Conservation (phyloP, 1,140 invertebrate species). For the Lucilia sericata region DNA sequence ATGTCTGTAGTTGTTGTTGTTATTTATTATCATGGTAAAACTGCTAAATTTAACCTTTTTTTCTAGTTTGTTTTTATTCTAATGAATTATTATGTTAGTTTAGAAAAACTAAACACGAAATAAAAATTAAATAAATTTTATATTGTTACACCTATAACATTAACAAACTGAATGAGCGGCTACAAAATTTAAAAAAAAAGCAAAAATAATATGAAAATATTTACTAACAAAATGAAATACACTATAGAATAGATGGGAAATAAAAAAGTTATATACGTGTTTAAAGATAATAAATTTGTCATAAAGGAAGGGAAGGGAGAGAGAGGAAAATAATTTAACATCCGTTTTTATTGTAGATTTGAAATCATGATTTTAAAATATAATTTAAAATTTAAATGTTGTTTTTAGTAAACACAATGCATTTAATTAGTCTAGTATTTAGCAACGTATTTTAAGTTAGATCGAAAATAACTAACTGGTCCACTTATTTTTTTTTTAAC, state of each 20-base stretch:
- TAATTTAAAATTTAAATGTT: too few species aligned
- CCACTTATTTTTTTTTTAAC: too few species aligned
- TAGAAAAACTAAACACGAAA: neutral
- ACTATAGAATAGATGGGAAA: neutral
- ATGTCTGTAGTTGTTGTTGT: neutral
- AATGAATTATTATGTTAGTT: neutral
- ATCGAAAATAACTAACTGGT: too few species aligned
- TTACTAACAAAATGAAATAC: neutral
- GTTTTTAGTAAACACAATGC: too few species aligned
- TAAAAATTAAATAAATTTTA: constrained; percentile 10
- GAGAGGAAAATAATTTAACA: neutral
- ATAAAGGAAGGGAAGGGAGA: neutral
- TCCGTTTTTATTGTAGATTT: neutral
- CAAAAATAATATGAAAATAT: neutral
- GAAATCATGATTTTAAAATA: too few species aligned
- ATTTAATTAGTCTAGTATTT: too few species aligned
- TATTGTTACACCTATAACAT: constrained; percentile 1
- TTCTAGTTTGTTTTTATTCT: neutral
- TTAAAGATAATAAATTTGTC: neutral
- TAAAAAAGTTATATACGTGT: constrained; percentile 9
- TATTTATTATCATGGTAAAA: neutral
- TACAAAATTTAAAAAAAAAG: too few species aligned
- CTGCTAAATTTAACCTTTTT: too few species aligned
- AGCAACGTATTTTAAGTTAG: too few species aligned
- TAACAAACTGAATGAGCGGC: neutral